A percentile compares a stretch with the other conserved stretches of the same genome.
Evolutionary conservation across 2,888 invertebrate species (phyloP).

Genomic region (Yponomeuta malinellus): DNA sequence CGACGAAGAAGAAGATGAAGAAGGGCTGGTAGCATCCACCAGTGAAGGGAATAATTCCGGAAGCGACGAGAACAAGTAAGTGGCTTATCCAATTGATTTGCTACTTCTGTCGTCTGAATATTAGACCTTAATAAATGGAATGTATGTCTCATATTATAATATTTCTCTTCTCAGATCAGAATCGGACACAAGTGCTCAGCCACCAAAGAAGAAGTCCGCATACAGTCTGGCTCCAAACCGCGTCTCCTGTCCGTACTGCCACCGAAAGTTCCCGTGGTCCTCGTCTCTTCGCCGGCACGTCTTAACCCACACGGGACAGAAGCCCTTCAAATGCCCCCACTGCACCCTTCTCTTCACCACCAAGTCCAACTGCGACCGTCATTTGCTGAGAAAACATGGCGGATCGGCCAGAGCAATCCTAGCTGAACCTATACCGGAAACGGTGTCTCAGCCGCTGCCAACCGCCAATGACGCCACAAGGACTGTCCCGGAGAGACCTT

Average conservation of each 20-base stretch:
- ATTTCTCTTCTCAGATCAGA: conserved; percentile 76
- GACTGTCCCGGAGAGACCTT: conserved; percentile 85
- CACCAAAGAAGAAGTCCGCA: conserved; percentile 91
- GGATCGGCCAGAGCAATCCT: conserved; percentile 63
- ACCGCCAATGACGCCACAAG: conserved; percentile 61
- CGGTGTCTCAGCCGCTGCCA: conserved; percentile 41
- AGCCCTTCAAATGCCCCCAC: conserved; percentile 95
- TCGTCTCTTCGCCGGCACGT: conserved; percentile 96
- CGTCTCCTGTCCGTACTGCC: conserved; percentile 94
- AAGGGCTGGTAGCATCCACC: conserved; percentile 86
- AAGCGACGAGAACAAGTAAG: conserved; percentile 86
- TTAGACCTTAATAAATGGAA: neutral
- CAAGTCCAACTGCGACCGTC: conserved; percentile 97
- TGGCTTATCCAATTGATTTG: conserved; percentile 21
- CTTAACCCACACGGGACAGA: conserved; percentile 96
- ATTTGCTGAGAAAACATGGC: conserved; percentile 89
- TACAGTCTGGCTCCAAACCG: conserved; percentile 96
- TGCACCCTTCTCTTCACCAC: conserved; percentile 96
- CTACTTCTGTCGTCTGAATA: too few relatives aligned
- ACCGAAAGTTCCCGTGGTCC: conserved; percentile 97
- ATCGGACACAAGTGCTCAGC: conserved; percentile 74
- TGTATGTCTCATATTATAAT: conserved; percentile 5
- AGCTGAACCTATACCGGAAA: conserved; percentile 54
- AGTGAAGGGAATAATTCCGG: conserved; percentile 90
- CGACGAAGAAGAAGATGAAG: conserved; percentile 84